Percentiles rank a stretch among this genome's conserved stretches.
phyloP scores from a whole-genome alignment of 2,797 vertebrate genomes.

The Ciconia nigra region DNA sequence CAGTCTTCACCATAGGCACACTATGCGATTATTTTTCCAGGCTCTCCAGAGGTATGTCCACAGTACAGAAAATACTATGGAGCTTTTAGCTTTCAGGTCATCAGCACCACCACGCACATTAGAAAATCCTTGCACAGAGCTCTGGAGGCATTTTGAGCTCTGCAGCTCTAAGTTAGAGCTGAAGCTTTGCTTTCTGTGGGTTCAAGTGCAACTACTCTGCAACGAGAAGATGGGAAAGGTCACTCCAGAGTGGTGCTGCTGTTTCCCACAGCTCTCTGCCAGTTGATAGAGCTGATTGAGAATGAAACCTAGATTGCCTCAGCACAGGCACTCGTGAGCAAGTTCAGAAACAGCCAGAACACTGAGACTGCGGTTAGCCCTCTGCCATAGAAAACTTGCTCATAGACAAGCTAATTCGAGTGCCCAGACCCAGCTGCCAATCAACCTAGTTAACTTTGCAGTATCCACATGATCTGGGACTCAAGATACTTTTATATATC shows the following conservation, averaged over 20 bases:
- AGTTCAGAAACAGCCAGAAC: not conserved
- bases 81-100: not conserved
- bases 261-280: not conserved
- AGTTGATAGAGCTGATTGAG: not conserved
- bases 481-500: not conserved
- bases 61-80: not conserved
- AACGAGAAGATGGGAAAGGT: fast-evolving
- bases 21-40: not conserved
- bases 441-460: conserved; percentile 27
- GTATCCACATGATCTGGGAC: not conserved
- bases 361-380: not conserved
- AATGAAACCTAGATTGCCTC: not conserved
- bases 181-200: not conserved
- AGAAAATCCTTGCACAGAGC: not conserved
- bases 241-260: not conserved
- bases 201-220: not conserved
- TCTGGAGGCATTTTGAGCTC: not conserved
- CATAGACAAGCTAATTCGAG: conserved; percentile 44
- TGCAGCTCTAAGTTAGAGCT: not conserved
- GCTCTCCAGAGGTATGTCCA: fast-evolving
- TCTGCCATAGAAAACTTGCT: conserved; percentile 13
- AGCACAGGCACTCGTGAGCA: not conserved
- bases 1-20: not conserved
- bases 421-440: conserved; percentile 54
- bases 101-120: not conserved